Base-by-base conservation (phyloP, 2,888 invertebrate genomes). In the Augochlorella aurata region DNA sequence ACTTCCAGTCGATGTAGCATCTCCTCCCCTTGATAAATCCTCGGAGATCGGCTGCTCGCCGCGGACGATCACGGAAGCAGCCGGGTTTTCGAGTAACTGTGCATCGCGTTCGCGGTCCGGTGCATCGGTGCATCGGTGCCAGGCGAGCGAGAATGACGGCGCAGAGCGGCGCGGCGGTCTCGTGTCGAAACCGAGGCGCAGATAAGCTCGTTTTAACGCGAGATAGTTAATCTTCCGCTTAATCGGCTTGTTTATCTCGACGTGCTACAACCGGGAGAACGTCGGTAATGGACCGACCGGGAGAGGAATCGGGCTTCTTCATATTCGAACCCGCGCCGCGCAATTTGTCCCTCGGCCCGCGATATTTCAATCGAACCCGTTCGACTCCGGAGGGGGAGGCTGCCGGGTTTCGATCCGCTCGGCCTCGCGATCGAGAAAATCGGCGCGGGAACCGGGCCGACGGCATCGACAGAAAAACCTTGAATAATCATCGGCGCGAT, bases 191-290 rank as follows among this genome's bases (percentile, higher is more conserved):
- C 73, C 74, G 21, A 72, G 73, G 68, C 74, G 65, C 78, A 73
- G 83, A 83, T 82, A 83, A 83, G 82, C 82, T 78, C 74, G 82
- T 77, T 78, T 81, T 71, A 77, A 71, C 74, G 77, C 78, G 71
- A 71, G 82, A 83, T 81, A 81, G 83, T 83, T 83, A 83, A 82
- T 83, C 83, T 82, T 82, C 78, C 58, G 71, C 47, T 78, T 82
- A 83, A 83, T 83, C 83, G 82, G 74, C 74, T 58, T 75, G 83
- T 82, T 77, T 72, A 83, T 83, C 83, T 83, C 78, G 83, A 83
- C 83, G 78, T 69, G 82, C 9, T 72, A 82, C 82, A 72, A 78
- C 82, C n/a, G 58, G 67, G 74, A 77, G 72, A 82, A 82, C 82
- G 76, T 24, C 45, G 68, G 77, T 78, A 83, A 83, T 83, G 82